phyloP scores from a whole-genome alignment of 2,113 vertebrate species.

The Nyctereutes procyonoides region DNA sequence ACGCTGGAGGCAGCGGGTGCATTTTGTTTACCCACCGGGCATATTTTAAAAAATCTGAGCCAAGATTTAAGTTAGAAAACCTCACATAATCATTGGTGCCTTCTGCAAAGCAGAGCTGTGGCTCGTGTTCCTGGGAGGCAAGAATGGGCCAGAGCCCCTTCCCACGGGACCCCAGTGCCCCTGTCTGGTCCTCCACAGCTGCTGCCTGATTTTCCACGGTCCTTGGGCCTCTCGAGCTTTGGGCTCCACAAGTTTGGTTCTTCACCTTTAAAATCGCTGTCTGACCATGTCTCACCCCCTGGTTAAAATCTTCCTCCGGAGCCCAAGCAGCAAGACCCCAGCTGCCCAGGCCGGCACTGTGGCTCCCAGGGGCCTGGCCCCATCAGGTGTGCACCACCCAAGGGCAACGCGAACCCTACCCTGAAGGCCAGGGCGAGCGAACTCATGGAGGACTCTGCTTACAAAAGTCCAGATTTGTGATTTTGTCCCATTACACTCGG shows the following conservation, averaged over 20 bases:
- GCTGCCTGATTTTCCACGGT: not conserved
- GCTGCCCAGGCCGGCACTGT: not conserved
- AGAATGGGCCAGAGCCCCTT: not conserved
- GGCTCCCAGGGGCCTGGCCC: not conserved
- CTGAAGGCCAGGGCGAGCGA: not conserved
- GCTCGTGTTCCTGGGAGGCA: not conserved
- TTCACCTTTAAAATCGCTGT: not conserved
- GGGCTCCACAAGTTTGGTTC: not conserved
- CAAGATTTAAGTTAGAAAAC: not conserved
- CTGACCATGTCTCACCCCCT: not conserved
- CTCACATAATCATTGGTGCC: not conserved
- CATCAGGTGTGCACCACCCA: not conserved
- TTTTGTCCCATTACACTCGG: not conserved
- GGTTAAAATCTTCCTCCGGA: not conserved
- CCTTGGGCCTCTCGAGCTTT: not conserved
- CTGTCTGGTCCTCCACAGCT: not conserved
- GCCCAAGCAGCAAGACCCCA: not conserved
- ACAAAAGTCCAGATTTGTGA: not conserved
- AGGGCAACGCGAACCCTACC: not conserved
- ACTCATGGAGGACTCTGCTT: not conserved
- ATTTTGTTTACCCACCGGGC: not conserved
- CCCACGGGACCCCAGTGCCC: rapidly evolving
- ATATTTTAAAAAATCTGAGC: not conserved
- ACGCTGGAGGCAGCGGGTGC: not conserved
- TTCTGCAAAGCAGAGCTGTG: not conserved